A percentile compares a stretch with the other conserved stretches of the same genome.
Evolutionary conservation across 2,113 vertebrate species (phyloP).

Genomic region (Paraplagusia blochii): DNA sequence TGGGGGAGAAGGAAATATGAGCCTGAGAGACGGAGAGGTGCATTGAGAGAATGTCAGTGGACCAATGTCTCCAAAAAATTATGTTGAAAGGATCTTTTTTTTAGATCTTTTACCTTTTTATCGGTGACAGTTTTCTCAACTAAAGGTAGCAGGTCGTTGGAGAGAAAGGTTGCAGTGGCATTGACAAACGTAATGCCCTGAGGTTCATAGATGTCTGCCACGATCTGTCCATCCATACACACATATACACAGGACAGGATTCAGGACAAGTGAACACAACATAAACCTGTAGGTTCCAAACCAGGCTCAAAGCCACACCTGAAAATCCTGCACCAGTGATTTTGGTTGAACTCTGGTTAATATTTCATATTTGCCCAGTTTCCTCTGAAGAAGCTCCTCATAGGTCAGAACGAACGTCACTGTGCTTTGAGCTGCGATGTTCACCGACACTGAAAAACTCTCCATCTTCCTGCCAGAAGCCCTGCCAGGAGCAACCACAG

Average conservation of each 20-base stretch:
- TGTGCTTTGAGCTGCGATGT: constrained; percentile 79
- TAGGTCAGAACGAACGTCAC: constrained; percentile 85
- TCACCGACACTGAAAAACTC: constrained; percentile 88
- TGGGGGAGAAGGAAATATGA: constrained; percentile 73
- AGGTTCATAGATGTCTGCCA: constrained; percentile 86
- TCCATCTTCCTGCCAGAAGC: constrained; percentile 90
- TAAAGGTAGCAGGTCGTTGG: constrained; percentile 81
- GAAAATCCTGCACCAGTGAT: constrained; percentile 78
- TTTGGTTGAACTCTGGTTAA: constrained; percentile 86
- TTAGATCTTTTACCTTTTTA: constrained; percentile 77
- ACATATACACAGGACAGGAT: constrained; percentile 7
- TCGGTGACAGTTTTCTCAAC: constrained; percentile 84
- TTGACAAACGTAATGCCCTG: constrained; percentile 85
- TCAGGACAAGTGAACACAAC: too few species aligned
- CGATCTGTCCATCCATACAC: constrained; percentile 77
- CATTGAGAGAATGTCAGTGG: background rate
- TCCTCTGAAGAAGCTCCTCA: constrained; percentile 88
- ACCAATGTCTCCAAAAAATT: too few species aligned
- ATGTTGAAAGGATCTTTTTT: too few species aligned
- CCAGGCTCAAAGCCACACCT: constrained; percentile 16
- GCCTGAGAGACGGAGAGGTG: constrained; percentile 51
- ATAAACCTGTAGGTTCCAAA: background rate
- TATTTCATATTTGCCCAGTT: constrained; percentile 84
- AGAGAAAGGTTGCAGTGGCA: constrained; percentile 80
- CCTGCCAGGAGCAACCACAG: constrained; percentile 15